Base-by-base conservation (phyloP, 92 coral and sea anemone genomes). In the Virgularia gustaviana region DNA sequence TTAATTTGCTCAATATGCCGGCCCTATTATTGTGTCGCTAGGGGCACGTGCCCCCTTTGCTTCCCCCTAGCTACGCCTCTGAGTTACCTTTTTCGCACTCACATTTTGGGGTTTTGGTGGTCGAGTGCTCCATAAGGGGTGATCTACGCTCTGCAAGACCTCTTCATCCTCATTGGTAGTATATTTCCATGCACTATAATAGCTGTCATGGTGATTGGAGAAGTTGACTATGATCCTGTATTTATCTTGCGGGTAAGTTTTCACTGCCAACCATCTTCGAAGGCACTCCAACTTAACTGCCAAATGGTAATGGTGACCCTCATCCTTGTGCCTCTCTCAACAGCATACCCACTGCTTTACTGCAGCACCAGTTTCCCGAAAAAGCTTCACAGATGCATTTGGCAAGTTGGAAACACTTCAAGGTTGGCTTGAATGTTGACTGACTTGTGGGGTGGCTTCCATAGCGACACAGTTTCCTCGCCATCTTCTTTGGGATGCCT, bases 371-470 rank as follows among this genome's bases (percentile, higher is more conserved):
- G 71, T 60, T 38, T 59, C 25, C n/a, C 15, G 20, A 8, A 58
- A 76, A 76, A 61, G 81, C 35, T 2, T 47, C 59, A 12, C 62
- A 31, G 1, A 76, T 63, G 44, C 36, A 12, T 6, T 76, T 73
- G 32, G 79, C 79, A 75, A 75, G 72, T 75, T 6, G 79, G 71
- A 25, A 75, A 75, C 41, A 18, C 44, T 30, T 36, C 13, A 16
- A 75, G 71, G 47, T 61, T 35, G 9, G 71, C 79, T 44, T 75
- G 79, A 56, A n/a, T n/a, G n/a, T n/a, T n/a, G n/a, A n/a, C n/a
- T n/a, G n/a, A n/a, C n/a, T n/a, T n/a, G n/a, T n/a, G n/a, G n/a
- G n/a, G n/a, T n/a, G n/a, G n/a, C n/a, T n/a, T n/a, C n/a, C n/a
- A n/a, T n/a, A n/a, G n/a, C n/a, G n/a, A n/a, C n/a, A n/a, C n/a